These are phyloP conservation scores for Exocentrus adspersus DNA, from an alignment of 2,888 invertebrate genomes.

Conservation along the genomic window DNA sequence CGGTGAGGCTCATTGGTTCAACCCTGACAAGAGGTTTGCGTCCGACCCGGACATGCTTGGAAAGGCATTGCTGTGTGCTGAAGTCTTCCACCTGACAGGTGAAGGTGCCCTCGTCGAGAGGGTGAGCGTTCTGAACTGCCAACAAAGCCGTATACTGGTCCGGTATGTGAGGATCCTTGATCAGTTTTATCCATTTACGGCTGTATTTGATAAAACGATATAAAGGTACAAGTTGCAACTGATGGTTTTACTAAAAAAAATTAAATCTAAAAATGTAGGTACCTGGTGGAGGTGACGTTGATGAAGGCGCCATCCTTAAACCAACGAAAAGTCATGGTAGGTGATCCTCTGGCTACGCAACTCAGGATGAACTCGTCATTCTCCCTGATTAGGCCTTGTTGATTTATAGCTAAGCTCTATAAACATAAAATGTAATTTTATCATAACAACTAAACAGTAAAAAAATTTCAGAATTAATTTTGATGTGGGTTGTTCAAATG, in stretches of 20 bases:
- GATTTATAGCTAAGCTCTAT: conserved; percentile 68
- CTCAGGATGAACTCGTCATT: conserved; percentile 81
- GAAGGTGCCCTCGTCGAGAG: conserved; percentile 80
- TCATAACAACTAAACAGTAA: too few species aligned
- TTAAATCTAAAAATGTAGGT: too few species aligned
- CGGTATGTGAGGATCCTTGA: conserved; percentile 64
- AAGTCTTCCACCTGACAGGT: conserved; percentile 81
- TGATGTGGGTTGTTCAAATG: too few species aligned
- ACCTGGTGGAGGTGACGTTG: conserved; percentile 81
- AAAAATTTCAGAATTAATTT: too few species aligned
- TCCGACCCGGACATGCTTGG: conserved; percentile 70
- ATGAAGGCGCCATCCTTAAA: conserved; percentile 82
- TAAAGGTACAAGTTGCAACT: too few species aligned
- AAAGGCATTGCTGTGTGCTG: conserved; percentile 75
- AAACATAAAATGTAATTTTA: conserved; percentile 38
- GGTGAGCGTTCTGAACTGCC: conserved; percentile 75
- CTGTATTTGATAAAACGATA: too few species aligned
- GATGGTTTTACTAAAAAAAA: too few species aligned
- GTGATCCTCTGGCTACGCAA: conserved; percentile 81
- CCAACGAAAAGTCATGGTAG: conserved; percentile 80
- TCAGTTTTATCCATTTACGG: conserved; percentile 73
- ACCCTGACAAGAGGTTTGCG: conserved; percentile 75
- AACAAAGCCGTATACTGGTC: conserved; percentile 75
- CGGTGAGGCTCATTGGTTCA: conserved; percentile 75
- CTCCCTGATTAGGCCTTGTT: conserved; percentile 69